These are phyloP conservation scores for Parnassius smintheus DNA, from an alignment of 2,888 invertebrate species.

Conservation along the genomic window DNA sequence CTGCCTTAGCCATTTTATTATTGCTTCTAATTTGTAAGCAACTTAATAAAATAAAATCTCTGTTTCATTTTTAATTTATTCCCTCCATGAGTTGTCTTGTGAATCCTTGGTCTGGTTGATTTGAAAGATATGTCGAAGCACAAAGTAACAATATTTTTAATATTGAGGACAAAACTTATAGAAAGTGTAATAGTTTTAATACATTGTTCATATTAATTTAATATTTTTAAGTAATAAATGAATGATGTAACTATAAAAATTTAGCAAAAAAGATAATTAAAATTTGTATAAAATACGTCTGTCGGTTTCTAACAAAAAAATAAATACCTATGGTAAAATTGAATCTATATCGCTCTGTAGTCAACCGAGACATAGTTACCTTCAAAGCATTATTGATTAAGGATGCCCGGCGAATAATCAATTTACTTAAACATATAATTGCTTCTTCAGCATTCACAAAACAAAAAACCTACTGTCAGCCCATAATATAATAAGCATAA, in stretches of 20 bases:
- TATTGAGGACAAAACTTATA: neutral
- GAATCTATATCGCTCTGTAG: too few species aligned
- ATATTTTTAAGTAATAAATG: too few species aligned
- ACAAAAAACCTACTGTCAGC: conserved; percentile 72
- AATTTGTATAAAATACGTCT: too few species aligned
- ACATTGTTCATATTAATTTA: too few species aligned
- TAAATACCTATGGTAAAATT: too few species aligned
- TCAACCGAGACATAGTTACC: neutral
- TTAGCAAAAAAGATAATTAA: too few species aligned
- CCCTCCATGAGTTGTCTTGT: conserved; percentile 17
- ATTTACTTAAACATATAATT: conserved; percentile 29
- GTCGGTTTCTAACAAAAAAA: too few species aligned
- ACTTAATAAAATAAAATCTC: conserved; percentile 27
- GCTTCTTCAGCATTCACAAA: conserved; percentile 42
- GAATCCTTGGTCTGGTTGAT: conserved; percentile 18
- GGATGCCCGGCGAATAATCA: conserved; percentile 30
- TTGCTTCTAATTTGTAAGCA: conserved; percentile 37
- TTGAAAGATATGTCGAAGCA: conserved; percentile 24
- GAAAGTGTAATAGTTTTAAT: too few species aligned
- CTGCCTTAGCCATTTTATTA: conserved; percentile 52
- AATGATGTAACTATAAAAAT: too few species aligned
- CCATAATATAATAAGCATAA: conserved; percentile 67
- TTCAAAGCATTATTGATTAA: conserved; percentile 34
- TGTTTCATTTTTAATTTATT: conserved; percentile 26
- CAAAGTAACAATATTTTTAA: conserved; percentile 20